Base-by-base conservation (phyloP, 2,888 invertebrate species). In the Pachycephus smyrnensis region DNA sequence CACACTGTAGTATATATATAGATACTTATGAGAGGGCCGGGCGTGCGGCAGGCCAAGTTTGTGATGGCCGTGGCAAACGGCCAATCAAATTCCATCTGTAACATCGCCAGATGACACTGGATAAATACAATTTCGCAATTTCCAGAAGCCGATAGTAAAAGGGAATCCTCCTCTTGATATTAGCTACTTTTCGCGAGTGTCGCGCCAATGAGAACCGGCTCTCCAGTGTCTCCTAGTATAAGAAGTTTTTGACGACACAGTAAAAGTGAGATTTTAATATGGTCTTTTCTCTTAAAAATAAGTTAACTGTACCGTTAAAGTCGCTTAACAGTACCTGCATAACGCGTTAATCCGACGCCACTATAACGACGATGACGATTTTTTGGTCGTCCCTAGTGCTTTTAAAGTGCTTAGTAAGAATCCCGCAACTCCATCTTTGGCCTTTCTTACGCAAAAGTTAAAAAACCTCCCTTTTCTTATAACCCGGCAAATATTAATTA, bases 51-150 rank as follows among this genome's bases (percentile, higher is more conserved):
- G 69, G 82, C 81, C 84, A 83, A 86, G 80, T 85, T 77, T 81
- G 80, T 80, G 83, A 86, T 81, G 82, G 82, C 82, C 85, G 84
- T 88, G 88, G 88, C 87, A 84, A 85, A 83, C 84, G 82, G 86
- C 89, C 89, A 89, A 89, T 89, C 86, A 86, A 87, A 87, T 88
- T 82, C 84, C 84, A 85, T 85, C 82, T 80, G 76, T 80, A 73
- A 81, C 82, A 80, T 84, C 80, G 83, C 81, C 80, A 78, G 82
- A 85, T 85, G 84, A 86, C 84, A 83, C 81, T 80, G 83, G 81
- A 84, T 84, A 83, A 84, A 84, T 86, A 83, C 79, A 77, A 75
- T 37, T 77, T 36, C 32, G 33, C 74, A 73, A 77, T 77, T 74
- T 68, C 77, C 31, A 73, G 69, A 74, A 77, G 36, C 69, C 68